Percentiles rank a stretch among this genome's conserved stretches.
Evolutionary conservation across 2,888 invertebrate genomes (phyloP).

Genomic region (Acrobeloides nanus): DNA sequence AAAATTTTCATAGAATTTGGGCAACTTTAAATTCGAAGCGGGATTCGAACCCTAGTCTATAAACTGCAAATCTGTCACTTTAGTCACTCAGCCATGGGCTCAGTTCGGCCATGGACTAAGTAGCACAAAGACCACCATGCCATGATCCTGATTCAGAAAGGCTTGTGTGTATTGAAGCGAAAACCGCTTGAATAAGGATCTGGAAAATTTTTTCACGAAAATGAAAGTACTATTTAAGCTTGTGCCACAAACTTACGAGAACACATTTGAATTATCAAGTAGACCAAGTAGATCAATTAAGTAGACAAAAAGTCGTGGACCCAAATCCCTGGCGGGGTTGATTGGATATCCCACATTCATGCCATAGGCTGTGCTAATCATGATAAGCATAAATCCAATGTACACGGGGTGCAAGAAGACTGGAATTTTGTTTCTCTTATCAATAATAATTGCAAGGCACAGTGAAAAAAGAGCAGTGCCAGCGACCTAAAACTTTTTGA

Average conservation of each 20-base stretch:
- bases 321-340: conserved; percentile 49
- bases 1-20: too few relatives aligned
- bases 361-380: conserved; percentile 42
- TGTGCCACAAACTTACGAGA: conserved; percentile 24
- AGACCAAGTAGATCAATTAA: conserved; percentile 26
- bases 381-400: conserved; percentile 44
- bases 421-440: conserved; percentile 40
- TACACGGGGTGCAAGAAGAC: conserved; percentile 38
- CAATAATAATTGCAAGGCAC: conserved; percentile 41
- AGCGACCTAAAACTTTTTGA: conserved; percentile 25
- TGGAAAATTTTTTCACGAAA: too few relatives aligned
- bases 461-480: conserved; percentile 43
- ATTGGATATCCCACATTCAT: conserved; percentile 40
- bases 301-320: conserved; percentile 42
- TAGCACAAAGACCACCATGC: too few relatives aligned
- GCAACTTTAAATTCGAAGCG: too few relatives aligned
- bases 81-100: too few relatives aligned
- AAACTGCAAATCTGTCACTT: too few relatives aligned
- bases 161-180: too few relatives aligned
- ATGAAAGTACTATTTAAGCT: too few relatives aligned
- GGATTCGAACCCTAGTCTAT: too few relatives aligned
- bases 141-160: too few relatives aligned
- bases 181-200: too few relatives aligned
- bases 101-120: too few relatives aligned
- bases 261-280: conserved; percentile 35